phyloP scores from a whole-genome alignment of 2,797 vertebrate species.

The Spatula versicolor region DNA sequence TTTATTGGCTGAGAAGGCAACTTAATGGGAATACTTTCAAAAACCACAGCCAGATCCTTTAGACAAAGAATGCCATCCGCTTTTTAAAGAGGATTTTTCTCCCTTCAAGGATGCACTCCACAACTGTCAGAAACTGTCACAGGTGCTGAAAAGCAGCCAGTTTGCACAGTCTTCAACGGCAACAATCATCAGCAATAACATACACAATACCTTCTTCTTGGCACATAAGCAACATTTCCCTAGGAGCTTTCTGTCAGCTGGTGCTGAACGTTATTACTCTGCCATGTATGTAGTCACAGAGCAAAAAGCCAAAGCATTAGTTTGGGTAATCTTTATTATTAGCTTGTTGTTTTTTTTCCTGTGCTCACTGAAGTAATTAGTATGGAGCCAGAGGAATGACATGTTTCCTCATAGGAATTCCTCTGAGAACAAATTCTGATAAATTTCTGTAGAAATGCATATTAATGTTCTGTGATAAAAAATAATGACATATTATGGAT shows the following conservation, averaged over 20 bases:
- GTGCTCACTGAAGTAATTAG: neutral
- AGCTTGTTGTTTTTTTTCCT: neutral
- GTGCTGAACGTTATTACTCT: neutral
- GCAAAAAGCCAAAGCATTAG: neutral
- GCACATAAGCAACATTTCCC: neutral
- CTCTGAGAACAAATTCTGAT: neutral
- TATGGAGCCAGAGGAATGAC: neutral
- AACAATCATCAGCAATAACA: neutral
- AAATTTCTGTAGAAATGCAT: neutral
- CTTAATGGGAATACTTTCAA: neutral
- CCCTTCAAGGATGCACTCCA: neutral
- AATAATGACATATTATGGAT: neutral
- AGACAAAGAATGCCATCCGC: accelerated
- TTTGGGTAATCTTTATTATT: neutral
- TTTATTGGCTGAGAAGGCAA: neutral
- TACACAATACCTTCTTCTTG: neutral
- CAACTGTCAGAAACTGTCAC: neutral
- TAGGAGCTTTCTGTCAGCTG: neutral
- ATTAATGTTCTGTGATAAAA: neutral
- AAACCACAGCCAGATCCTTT: neutral
- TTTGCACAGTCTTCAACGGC: neutral
- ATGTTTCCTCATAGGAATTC: neutral
- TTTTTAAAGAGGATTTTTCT: neutral
- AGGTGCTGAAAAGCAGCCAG: neutral
- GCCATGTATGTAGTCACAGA: neutral